These are phyloP conservation scores for Henricia sp. DNA, from an alignment of 53 echinoderm and acorn worm genomes.

Conservation along the genomic window DNA sequence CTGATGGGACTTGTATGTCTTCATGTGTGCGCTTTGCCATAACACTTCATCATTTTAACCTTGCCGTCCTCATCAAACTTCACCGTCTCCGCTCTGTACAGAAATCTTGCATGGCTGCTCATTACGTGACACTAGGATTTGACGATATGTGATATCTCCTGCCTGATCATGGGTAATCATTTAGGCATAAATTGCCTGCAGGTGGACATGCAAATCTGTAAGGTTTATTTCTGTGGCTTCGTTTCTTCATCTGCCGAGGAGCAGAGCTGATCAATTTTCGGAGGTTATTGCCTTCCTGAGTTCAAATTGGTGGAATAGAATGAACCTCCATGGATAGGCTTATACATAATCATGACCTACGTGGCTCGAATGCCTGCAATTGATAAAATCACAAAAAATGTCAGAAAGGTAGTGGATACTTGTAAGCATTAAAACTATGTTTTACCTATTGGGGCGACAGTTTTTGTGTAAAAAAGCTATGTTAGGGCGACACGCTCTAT, in stretches of 20 bases:
- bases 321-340: neutral
- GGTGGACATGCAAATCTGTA: neutral
- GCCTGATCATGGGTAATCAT: conserved; percentile 16
- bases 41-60: too few relatives aligned
- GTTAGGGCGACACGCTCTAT: too few relatives aligned
- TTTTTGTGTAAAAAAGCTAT: too few relatives aligned
- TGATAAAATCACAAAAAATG: too few relatives aligned
- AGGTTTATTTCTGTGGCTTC: neutral
- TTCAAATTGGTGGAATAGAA: too few relatives aligned
- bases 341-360: too few relatives aligned
- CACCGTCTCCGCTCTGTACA: neutral
- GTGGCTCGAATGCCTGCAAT: too few relatives aligned
- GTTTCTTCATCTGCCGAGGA: neutral
- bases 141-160: conserved; percentile 24
- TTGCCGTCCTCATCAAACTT: neutral
- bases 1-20: too few relatives aligned
- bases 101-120: conserved; percentile 10
- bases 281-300: neutral
- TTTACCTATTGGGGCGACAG: too few relatives aligned
- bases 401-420: too few relatives aligned
- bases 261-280: neutral
- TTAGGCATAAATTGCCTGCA: neutral
- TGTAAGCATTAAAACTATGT: too few relatives aligned
- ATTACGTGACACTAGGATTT: neutral
- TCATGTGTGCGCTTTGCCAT: too few relatives aligned